Evolutionary conservation across 2,888 invertebrate species (phyloP).

Genomic region (Lasioglossum marginatum): DNA sequence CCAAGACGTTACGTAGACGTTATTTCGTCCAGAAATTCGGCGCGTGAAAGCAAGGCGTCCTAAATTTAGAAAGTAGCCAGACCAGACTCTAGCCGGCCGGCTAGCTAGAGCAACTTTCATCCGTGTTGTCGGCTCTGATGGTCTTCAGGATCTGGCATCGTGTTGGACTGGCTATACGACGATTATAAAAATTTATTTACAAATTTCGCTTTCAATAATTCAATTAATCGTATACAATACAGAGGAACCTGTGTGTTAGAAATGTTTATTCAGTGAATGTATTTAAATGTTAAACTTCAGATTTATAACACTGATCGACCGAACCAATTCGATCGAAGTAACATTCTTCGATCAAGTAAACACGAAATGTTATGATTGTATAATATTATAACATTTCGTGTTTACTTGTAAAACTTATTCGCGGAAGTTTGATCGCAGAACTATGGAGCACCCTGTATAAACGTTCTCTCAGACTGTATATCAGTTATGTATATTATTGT

Average conservation of each 20-base stretch:
- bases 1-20: slow-evolving; percentile 26
- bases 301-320: not conserved
- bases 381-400: not conserved
- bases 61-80: slow-evolving; percentile 81
- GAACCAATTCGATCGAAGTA: not conserved
- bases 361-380: too few species aligned
- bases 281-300: not conserved
- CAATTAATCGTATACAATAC: not conserved
- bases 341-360: not conserved
- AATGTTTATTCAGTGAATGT: not conserved
- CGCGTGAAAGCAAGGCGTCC: slow-evolving; percentile 76
- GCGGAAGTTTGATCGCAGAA: not conserved
- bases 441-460: not conserved
- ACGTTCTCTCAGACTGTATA: not conserved
- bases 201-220: not conserved
- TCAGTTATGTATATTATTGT: not conserved
- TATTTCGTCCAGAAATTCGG: slow-evolving; percentile 67
- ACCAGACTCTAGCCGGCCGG: slow-evolving; percentile 58
- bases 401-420: not conserved
- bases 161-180: not conserved
- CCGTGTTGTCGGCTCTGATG: slow-evolving; percentile 31
- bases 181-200: not conserved
- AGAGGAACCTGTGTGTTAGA: not conserved
- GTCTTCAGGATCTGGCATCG: slow-evolving; percentile 28
- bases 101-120: slow-evolving; percentile 74